Evolutionary conservation across 92 coral and sea anemone genomes (phyloP), one percentile per base, ranked within the genome.

Genomic region (Anthopleura xanthogrammica): DNA sequence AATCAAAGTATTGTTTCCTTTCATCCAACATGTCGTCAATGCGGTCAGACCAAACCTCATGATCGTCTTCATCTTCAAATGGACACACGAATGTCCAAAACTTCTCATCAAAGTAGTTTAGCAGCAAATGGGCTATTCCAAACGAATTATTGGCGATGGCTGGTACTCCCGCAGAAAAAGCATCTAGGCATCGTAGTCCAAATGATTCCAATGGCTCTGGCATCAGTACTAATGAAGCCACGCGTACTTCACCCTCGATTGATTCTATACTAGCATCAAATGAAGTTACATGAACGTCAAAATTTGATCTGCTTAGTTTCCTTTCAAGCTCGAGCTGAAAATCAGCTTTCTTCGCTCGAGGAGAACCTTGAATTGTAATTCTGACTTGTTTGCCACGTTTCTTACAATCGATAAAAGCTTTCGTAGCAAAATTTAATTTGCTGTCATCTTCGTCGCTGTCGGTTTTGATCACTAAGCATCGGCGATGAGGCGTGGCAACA

Each of bases 141-240:
- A 72, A 76, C 7, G 90, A 81, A 24, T 74, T 73, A 13, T 72
- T 60, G 41, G 87, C 29, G 41, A 90, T 71, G 52, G 84, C 82
- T 52, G 93, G 93, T 60, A 90, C 90, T 11, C 87, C 87, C 39
- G 90, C 85, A 72, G 88, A 76, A 46, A 90, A 41, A 20, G 90
- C 90, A 39, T 90, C 90, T 5, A 90, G 80, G 2, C 90, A 81
- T 36, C 83, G 29, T 52, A 90, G 39, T 20, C 93, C 93, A 84
- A 90, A 90, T 6, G 86, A 60, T 43, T 86, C 86, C 12, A 81
- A 80, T 19, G 75, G 52, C 13, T 62, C 81, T 11, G 93, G 93
- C 79, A 90, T 87, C 64, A 90, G 72, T 39, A 87, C 80, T 12
- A 90, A 56, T 24, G 93, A 90, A 43, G 66, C 90, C 54, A 85